A percentile compares a stretch with the other conserved stretches of the same genome.
Evolutionary conservation across 2,113 vertebrate genomes (phyloP).

Genomic region (Rhombomys opimus): DNA sequence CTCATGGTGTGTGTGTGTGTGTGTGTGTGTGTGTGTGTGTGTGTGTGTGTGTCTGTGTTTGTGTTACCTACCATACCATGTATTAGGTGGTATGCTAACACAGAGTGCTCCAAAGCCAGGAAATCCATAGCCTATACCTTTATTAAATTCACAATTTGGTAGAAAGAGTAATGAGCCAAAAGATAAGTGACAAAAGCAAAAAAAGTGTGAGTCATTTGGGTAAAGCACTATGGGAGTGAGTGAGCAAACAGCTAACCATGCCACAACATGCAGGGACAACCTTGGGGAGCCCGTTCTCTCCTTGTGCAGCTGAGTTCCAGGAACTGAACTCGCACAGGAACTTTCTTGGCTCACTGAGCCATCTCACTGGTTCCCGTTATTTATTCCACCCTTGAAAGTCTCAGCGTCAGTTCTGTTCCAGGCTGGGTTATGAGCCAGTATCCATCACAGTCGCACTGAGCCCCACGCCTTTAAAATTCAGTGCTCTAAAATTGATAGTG

Average conservation of each 20-base stretch:
- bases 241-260: background rate
- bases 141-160: conserved; percentile 23
- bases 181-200: background rate
- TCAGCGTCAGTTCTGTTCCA: too few relatives aligned
- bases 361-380: background rate
- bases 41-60: background rate
- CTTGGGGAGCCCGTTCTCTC: background rate
- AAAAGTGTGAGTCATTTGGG: background rate
- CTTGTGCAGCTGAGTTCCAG: background rate
- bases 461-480: background rate
- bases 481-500: background rate
- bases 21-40: background rate
- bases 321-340: background rate
- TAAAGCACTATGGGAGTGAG: background rate
- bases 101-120: background rate
- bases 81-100: background rate
- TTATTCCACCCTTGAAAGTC: background rate
- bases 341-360: background rate
- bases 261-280: background rate
- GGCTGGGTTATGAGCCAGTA: background rate
- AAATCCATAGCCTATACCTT: background rate
- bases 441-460: background rate
- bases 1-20: background rate
- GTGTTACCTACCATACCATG: background rate
- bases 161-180: conserved; percentile 13